These are phyloP conservation scores for Megaustenia siamemsis DNA, from an alignment of 2,888 invertebrate genomes.

Conservation along the genomic window DNA sequence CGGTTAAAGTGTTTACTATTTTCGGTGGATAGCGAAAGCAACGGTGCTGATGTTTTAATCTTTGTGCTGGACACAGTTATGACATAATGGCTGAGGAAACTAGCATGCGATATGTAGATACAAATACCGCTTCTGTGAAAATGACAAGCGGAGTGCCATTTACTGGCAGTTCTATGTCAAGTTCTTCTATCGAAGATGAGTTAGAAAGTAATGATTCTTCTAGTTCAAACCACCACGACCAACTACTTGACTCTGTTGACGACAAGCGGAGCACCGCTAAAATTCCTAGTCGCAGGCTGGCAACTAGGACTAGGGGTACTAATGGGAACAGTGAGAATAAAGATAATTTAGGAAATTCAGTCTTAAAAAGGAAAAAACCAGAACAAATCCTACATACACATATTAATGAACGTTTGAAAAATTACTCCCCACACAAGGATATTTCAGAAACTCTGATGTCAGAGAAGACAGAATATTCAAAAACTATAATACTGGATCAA, in stretches of 20 bases:
- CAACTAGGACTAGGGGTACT: not conserved
- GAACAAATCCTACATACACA: too few species aligned
- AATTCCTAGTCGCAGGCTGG: not conserved
- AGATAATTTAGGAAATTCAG: not conserved
- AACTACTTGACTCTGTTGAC: not conserved
- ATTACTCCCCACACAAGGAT: not conserved
- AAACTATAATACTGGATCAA: not conserved
- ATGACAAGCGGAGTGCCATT: conserved; percentile 53
- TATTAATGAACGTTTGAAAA: not conserved
- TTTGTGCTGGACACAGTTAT: not conserved
- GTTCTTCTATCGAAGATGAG: conserved; percentile 46
- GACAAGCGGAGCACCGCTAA: not conserved
- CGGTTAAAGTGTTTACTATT: conserved; percentile 38
- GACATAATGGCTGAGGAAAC: not conserved
- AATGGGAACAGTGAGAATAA: not conserved
- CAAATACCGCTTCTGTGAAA: conserved; percentile 54
- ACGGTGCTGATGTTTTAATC: not conserved
- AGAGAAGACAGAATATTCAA: not conserved
- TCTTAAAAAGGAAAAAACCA: not conserved
- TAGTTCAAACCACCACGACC: too few species aligned
- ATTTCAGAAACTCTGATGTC: not conserved
- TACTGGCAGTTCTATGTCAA: conserved; percentile 16
- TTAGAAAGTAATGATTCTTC: too few species aligned
- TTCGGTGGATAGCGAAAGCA: not conserved
- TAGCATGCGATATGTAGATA: conserved; percentile 48